These are phyloP conservation scores for Leucoraja erinaceus DNA, from an alignment of 2,113 vertebrate genomes.

Conservation along the genomic window DNA sequence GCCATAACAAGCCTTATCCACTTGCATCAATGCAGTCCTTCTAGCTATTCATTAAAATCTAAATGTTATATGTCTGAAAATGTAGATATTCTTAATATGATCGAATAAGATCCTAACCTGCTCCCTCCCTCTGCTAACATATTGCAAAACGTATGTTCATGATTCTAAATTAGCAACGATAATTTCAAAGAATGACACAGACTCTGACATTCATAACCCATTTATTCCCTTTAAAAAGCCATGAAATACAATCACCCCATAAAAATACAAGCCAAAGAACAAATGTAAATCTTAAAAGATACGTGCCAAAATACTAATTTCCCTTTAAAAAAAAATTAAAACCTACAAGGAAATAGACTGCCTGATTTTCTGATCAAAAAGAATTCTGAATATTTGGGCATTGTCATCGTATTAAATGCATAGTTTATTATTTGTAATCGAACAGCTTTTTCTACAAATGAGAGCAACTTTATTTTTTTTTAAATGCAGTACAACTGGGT, in stretches of 20 bases:
- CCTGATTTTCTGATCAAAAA: neutral
- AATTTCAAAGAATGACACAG: neutral
- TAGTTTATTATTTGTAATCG: neutral
- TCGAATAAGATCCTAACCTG: neutral
- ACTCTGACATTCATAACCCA: slow-evolving; percentile 14
- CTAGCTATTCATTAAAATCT: neutral
- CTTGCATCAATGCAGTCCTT: neutral
- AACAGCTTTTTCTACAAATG: neutral
- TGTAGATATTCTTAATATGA: neutral
- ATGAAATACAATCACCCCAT: slow-evolving; percentile 26
- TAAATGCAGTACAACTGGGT: neutral
- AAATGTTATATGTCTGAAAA: neutral
- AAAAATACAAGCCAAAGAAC: slow-evolving; percentile 19
- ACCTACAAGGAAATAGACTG: neutral
- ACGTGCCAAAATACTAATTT: neutral
- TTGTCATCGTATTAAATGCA: neutral
- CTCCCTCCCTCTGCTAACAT: neutral
- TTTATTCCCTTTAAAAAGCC: slow-evolving; percentile 36
- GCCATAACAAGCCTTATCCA: neutral
- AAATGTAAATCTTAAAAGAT: slow-evolving; percentile 31
- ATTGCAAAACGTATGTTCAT: neutral
- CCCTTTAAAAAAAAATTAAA: neutral
- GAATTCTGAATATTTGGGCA: neutral
- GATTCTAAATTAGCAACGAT: neutral
- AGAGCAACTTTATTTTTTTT: too few species aligned